Conservation (phyloP, 2,797 vertebrate genomes). For the Lithobates pipiens region DNA sequence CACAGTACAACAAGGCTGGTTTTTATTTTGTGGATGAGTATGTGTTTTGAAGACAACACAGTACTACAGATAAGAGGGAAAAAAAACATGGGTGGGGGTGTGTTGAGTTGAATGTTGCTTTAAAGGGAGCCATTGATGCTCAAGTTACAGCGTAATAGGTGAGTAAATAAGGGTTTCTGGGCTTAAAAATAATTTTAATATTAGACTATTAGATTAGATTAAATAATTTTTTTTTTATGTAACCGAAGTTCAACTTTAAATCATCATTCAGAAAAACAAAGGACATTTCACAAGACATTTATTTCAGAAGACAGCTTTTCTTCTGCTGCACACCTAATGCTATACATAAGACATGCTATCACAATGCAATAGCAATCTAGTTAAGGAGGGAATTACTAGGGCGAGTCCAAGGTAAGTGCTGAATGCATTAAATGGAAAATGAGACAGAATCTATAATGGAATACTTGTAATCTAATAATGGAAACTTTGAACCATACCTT, state of each 20-base stretch:
- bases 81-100: no score
- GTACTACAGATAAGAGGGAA: no score
- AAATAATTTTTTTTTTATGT: no score
- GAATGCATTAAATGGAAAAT: conserved; percentile 14
- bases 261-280: conserved; percentile 3
- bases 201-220: not conserved
- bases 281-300: not conserved
- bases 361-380: conserved; percentile 28
- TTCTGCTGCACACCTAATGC: conserved; percentile 6
- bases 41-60: no score
- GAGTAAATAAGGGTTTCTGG: not conserved
- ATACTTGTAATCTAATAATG: conserved; percentile 27
- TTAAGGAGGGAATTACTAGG: conserved; percentile 31
- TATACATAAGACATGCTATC: conserved; percentile 17
- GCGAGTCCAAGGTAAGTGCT: conserved; percentile 26
- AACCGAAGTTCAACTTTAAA: not conserved
- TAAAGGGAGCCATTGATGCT: no score
- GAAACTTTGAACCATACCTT: conserved; percentile 20
- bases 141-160: not conserved
- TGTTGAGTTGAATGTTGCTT: no score
- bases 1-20: no score
- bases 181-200: not conserved
- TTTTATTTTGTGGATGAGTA: no score
- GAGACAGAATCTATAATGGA: conserved; percentile 41
- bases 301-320: not conserved